phyloP scores from a whole-genome alignment of 1,140 invertebrate species.

The Brachionus angularis region DNA sequence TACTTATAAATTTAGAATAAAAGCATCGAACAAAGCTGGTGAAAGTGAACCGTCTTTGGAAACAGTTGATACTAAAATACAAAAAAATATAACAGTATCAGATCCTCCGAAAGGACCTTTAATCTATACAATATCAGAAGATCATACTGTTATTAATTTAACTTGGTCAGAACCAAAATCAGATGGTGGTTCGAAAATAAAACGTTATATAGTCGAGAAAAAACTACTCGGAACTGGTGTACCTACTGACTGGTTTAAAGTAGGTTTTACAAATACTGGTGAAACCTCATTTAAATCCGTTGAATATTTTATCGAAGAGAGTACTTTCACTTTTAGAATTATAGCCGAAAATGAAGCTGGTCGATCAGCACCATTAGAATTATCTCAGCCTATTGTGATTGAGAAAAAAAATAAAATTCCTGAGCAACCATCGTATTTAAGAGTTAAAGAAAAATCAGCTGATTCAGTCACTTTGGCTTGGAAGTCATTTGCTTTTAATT shows the following conservation, averaged over 20 bases:
- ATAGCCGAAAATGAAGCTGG: conserved; percentile 52
- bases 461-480: conserved; percentile 73
- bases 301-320: conserved; percentile 63
- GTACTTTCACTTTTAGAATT: conserved; percentile 75
- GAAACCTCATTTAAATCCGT: conserved; percentile 61
- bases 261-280: conserved; percentile 67
- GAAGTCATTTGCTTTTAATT: conserved; percentile 60
- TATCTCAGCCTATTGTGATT: conserved; percentile 54
- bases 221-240: conserved; percentile 71
- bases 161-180: conserved; percentile 43
- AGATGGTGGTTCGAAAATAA: conserved; percentile 43
- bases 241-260: conserved; percentile 70
- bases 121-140: conserved; percentile 62
- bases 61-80: conserved; percentile 46
- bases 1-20: conserved; percentile 91
- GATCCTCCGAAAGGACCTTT: conserved; percentile 50
- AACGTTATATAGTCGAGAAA: conserved; percentile 45
- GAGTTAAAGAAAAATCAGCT: conserved; percentile 75
- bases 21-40: conserved; percentile 90
- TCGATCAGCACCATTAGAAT: conserved; percentile 71
- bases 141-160: conserved; percentile 9
- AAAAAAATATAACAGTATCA: not conserved
- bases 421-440: conserved; percentile 69
- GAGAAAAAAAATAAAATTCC: conserved; percentile 61
- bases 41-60: conserved; percentile 71